phyloP scores from a whole-genome alignment of 1,140 invertebrate genomes.

The Chrysomallon squamiferum region DNA sequence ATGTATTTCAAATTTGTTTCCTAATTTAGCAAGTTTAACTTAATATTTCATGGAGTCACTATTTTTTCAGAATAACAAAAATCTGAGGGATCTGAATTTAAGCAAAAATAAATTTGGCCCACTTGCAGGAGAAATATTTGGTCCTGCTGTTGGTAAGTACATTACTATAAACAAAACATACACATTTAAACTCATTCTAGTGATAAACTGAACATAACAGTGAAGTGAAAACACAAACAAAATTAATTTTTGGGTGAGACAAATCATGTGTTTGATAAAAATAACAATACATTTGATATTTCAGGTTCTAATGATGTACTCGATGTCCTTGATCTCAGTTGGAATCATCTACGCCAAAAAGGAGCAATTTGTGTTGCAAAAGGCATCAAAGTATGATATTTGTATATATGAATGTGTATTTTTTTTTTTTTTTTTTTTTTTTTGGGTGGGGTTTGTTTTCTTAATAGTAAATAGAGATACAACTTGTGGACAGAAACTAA shows the following conservation, averaged over 20 bases:
- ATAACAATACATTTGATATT: neutral
- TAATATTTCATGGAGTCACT: too few species aligned
- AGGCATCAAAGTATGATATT: constrained; percentile 55
- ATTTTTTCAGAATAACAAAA: constrained; percentile 56
- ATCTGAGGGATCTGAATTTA: constrained; percentile 53
- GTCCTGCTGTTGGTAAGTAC: constrained; percentile 55
- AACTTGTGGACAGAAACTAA: too few species aligned
- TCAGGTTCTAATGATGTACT: constrained; percentile 60
- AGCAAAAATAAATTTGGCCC: constrained; percentile 57
- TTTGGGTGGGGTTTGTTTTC: too few species aligned
- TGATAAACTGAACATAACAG: neutral
- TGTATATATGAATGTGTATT: too few species aligned
- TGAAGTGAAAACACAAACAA: neutral
- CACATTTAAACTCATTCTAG: neutral
- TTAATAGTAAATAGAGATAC: too few species aligned
- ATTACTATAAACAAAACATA: neutral
- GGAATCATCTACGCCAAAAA: constrained; percentile 57
- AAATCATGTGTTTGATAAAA: too few species aligned
- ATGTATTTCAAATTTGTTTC: too few species aligned
- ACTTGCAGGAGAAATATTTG: constrained; percentile 51
- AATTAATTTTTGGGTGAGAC: neutral
- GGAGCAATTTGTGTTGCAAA: constrained; percentile 58
- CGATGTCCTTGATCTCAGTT: constrained; percentile 60
- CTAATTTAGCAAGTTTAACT: too few species aligned
- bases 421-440: too few species aligned